Evolutionary conservation across 2,797 vertebrate species (phyloP).

Genomic region (Gobio occitaniae): DNA sequence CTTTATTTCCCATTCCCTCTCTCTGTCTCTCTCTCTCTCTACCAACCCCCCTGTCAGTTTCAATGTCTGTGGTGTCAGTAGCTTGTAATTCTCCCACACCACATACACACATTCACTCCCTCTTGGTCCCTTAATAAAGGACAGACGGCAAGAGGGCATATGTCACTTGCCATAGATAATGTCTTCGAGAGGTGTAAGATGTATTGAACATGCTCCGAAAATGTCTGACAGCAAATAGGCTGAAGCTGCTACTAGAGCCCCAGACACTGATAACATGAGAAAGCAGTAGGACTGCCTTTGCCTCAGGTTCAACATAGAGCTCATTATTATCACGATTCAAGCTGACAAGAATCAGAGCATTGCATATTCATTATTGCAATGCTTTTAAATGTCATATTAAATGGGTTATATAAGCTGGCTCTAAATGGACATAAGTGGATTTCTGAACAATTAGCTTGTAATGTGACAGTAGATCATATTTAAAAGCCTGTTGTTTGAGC

Average conservation of each 20-base stretch:
- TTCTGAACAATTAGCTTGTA: conserved; percentile 47
- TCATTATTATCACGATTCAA: conserved; percentile 46
- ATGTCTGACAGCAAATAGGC: conserved; percentile 43
- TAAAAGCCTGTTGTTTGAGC: background rate
- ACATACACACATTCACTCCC: conserved; percentile 35
- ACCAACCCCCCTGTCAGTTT: conserved; percentile 46
- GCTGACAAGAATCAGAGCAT: conserved; percentile 49
- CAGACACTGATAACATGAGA: conserved; percentile 46
- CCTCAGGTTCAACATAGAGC: conserved; percentile 49
- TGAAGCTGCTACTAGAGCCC: conserved; percentile 41
- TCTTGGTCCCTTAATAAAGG: conserved; percentile 44
- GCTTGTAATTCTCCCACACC: conserved; percentile 53
- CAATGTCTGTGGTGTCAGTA: conserved; percentile 53
- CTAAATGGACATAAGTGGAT: conserved; percentile 34
- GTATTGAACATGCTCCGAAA: conserved; percentile 55
- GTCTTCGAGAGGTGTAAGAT: conserved; percentile 50
- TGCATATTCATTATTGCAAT: conserved; percentile 48
- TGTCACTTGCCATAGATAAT: conserved; percentile 58
- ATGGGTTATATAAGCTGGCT: conserved; percentile 30
- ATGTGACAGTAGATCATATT: conserved; percentile 23
- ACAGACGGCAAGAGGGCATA: conserved; percentile 31
- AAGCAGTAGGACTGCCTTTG: conserved; percentile 29
- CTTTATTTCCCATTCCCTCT: conserved; percentile 48
- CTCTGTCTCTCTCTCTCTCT: conserved; percentile 34
- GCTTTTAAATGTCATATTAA: conserved; percentile 43